A percentile compares a stretch with the other conserved stretches of the same genome.
These are phyloP conservation scores for Ferrisia virgata DNA, from an alignment of 2,888 invertebrate species.

Conservation along the genomic window DNA sequence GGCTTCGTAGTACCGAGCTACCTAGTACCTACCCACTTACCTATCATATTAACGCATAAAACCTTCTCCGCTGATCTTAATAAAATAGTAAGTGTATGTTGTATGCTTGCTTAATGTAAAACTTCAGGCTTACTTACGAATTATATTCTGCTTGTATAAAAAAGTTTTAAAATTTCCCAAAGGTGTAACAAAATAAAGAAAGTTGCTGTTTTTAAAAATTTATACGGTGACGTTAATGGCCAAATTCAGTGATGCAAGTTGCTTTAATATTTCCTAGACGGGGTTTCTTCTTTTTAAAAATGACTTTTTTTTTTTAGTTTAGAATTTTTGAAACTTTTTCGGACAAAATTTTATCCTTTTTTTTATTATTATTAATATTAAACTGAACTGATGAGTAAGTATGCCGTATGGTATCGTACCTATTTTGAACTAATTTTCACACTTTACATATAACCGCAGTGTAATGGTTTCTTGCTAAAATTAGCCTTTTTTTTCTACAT, in stretches of 20 bases:
- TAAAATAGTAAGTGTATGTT: neutral
- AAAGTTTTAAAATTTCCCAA: conserved; percentile 16
- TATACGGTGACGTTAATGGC: neutral
- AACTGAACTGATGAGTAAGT: neutral
- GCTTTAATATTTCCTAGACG: neutral
- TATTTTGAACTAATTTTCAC: no score
- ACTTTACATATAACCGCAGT: no score
- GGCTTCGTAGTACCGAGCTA: no score
- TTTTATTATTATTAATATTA: neutral
- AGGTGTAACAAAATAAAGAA: conserved; percentile 10
- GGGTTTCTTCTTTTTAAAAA: neutral
- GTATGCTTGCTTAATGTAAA: neutral
- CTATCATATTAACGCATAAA: neutral
- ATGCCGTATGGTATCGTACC: no score
- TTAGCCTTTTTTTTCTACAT: no score
- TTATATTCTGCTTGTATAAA: neutral
- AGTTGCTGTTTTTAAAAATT: conserved; percentile 5
- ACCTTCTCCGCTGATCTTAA: neutral
- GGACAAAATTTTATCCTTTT: neutral
- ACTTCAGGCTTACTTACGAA: neutral
- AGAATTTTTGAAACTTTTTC: neutral
- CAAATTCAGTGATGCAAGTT: neutral
- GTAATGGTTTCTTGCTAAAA: no score
- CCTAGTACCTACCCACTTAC: no score
- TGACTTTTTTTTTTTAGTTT: neutral